These are phyloP conservation scores for Cephus spinipes DNA, from an alignment of 2,888 invertebrate species.

Conservation along the genomic window DNA sequence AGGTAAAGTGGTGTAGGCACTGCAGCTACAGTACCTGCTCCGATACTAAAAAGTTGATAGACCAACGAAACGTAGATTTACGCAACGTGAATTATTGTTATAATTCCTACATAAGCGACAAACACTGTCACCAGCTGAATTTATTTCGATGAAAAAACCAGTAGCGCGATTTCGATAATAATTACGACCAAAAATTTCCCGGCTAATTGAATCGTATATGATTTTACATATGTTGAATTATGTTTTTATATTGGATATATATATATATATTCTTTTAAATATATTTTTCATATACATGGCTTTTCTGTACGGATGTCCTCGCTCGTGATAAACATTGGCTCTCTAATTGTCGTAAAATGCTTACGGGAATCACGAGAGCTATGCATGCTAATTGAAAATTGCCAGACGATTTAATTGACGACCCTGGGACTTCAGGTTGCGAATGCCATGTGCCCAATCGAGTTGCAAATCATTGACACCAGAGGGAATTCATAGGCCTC, in stretches of 20 bases:
- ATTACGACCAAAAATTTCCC: background rate
- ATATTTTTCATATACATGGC: too few relatives aligned
- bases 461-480: background rate
- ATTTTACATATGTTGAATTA: too few relatives aligned
- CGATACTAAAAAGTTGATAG: constrained; percentile 36
- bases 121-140: background rate
- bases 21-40: too few relatives aligned
- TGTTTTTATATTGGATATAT: too few relatives aligned
- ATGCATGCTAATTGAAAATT: constrained; percentile 49
- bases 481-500: background rate
- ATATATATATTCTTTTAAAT: too few relatives aligned
- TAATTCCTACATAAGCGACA: background rate
- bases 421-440: background rate
- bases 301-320: background rate
- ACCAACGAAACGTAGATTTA: constrained; percentile 31
- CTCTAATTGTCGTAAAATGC: background rate
- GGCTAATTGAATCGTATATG: background rate
- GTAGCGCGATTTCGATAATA: background rate
- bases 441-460: background rate
- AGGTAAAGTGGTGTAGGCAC: background rate
- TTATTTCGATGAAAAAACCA: background rate
- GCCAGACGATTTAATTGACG: constrained; percentile 21
- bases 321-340: background rate
- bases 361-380: constrained; percentile 36
- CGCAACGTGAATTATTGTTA: background rate